Evolutionary conservation across 2,888 invertebrate species (phyloP), one percentile per base, ranked within the genome.

Genomic region (Brachyopa scutellaris): DNA sequence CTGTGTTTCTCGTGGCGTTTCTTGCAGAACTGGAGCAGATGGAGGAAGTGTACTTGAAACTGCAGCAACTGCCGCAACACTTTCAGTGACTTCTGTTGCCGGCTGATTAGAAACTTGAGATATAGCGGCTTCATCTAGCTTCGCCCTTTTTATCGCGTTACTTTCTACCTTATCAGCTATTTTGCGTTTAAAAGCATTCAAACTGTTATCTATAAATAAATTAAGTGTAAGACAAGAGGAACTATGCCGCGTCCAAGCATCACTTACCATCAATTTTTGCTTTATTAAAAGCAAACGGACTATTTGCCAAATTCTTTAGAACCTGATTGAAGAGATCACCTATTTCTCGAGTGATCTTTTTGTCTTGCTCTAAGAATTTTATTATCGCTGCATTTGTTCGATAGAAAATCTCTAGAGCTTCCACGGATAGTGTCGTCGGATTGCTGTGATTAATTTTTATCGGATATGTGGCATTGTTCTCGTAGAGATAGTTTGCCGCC

Each of bases 311-410:
- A 61, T 90, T 89, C 64, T 89, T 90, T 0, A 91, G 84, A 6
- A 88, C 86, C 90, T 89, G 85, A 91, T 92, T 85, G 93, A 92
- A 87, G 92, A 93, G 84, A 91, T 92, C 85, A 90, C 92, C 88
- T 94, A 94, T 87, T 92, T 92, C 8, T 93, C 94, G 2, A 93
- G 90, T 47, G 92, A 93, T 84, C 90, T 92, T 53, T 92, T 95
- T 95, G 85, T 95, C 94, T 84, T 94, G 93, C 87, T 96, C 95
- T 26, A 98, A 91, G 89, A 94, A 95, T 90, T 97, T 98, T 3
- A 98, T 91, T 86, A 97, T 95, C n/a, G 96, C 95, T 0, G 97
- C 95, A 88, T 98, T 97, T 66, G 97, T 95, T 87, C 98, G 92
- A 87, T 95, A 95, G 87, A 94, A 94, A 19, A 96, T 92, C 91